Evolutionary conservation across 2,888 invertebrate genomes (phyloP).

Genomic region (Xanthostigma xanthostigma): DNA sequence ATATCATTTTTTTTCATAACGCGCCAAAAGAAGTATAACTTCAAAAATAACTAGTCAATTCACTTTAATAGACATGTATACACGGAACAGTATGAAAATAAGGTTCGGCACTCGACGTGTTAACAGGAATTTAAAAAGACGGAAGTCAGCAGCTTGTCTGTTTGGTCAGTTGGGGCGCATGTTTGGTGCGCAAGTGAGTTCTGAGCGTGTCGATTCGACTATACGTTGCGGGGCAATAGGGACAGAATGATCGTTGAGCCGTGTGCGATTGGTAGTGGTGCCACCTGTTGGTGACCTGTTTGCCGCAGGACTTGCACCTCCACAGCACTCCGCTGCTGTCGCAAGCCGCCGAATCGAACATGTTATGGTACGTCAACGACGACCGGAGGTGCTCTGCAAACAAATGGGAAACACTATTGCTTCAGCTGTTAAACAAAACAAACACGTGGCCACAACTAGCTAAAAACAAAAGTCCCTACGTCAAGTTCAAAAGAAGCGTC

Average conservation of each 20-base stretch:
- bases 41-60: too few species aligned
- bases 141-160: slow-evolving; percentile 1
- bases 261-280: slow-evolving; percentile 78
- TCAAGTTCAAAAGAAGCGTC: neutral
- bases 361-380: slow-evolving; percentile 62
- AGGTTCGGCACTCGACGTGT: too few species aligned
- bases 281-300: slow-evolving; percentile 78
- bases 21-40: too few species aligned
- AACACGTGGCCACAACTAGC: too few species aligned
- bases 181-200: slow-evolving; percentile 66
- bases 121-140: neutral
- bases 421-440: too few species aligned
- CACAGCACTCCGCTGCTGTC: slow-evolving; percentile 25
- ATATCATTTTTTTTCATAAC: too few species aligned
- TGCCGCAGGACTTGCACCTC: slow-evolving; percentile 70
- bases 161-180: slow-evolving; percentile 29
- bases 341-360: slow-evolving; percentile 56
- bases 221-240: slow-evolving; percentile 74
- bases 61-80: too few species aligned
- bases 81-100: too few species aligned
- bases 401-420: too few species aligned
- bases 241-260: slow-evolving; percentile 64
- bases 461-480: neutral
- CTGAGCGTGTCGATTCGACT: slow-evolving; percentile 77
- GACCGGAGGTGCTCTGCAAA: slow-evolving; percentile 22